Base-by-base conservation (phyloP, 2,113 vertebrate genomes). In the Bubo scandiacus region DNA sequence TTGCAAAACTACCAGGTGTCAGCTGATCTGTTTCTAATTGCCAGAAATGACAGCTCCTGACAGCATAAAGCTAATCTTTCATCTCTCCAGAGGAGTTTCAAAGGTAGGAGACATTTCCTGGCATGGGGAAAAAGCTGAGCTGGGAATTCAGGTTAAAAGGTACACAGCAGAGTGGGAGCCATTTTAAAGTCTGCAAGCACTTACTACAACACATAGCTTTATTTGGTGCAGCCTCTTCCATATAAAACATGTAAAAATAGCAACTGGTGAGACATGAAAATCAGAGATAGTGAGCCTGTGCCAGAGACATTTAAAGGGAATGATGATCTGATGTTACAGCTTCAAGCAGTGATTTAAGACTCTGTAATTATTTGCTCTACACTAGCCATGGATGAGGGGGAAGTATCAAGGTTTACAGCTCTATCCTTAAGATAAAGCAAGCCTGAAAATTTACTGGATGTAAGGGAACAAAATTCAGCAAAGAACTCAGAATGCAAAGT, bases 181-280 rank as follows among this genome's bases (percentile, higher is more conserved):
- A 94, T 97, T 96, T 97, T 89, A 51, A 92, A 88, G 86, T 38
- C 70, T 17, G 2, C 65, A 43, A 47, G 51, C 82, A 63, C 66
- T 73, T 62, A 54, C 75, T 61, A 81, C 72, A 90, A 73, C 74
- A 90, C 67, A n/a, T 2, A 68, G 83, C 68, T 94, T 84, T 89
- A 94, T 95, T 75, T 87, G 83, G 73, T 85, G 86, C 91, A 79
- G 92, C 70, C 29, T 94, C 77, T 94, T 84, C 70, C 1, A 4
- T 25, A 91, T 18, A 84, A 81, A 91, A 89, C 58, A 94, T 0
- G 0, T 70, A 89, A 92, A 96, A 95, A 93, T 81, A 96, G 96
- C 92, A 94, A 94, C 83, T 92, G 83, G 91, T 87, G 77, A 95
- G 80, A 94, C 83, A 51, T 19, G 70, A 92, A 94, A 89, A 78